These are phyloP conservation scores for Mechanitis messenoides DNA, from an alignment of 2,888 invertebrate species.

Conservation along the genomic window DNA sequence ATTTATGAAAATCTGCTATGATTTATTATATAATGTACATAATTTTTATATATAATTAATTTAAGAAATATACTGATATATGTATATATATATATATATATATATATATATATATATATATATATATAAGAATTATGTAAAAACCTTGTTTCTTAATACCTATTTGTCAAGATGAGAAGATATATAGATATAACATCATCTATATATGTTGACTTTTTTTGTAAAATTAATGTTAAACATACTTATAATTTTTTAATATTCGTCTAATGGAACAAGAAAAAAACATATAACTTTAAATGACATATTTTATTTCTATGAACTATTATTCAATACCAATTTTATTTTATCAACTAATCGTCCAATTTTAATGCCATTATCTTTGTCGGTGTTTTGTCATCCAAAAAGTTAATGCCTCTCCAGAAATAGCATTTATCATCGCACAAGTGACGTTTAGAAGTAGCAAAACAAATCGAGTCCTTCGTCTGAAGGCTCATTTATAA, in stretches of 20 bases:
- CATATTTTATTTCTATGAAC: not conserved
- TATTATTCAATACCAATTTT: slow-evolving; percentile 22
- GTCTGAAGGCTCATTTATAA: slow-evolving; percentile 62
- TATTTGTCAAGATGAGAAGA: too few species aligned
- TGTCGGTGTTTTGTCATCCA: slow-evolving; percentile 57
- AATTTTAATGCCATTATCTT: slow-evolving; percentile 40
- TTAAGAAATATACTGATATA: too few species aligned
- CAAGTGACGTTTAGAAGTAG: slow-evolving; percentile 75
- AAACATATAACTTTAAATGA: not conserved
- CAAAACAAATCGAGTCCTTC: slow-evolving; percentile 72
- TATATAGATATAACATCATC: too few species aligned
- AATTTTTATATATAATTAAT: too few species aligned
- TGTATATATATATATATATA: not conserved
- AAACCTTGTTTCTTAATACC: not conserved
- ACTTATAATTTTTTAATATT: too few species aligned
- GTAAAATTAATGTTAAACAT: too few species aligned
- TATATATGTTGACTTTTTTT: too few species aligned
- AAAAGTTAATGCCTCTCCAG: slow-evolving; percentile 62
- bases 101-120: not conserved
- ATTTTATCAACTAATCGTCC: slow-evolving; percentile 19
- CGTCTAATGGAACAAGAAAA: too few species aligned
- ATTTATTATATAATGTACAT: not conserved
- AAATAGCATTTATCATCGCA: slow-evolving; percentile 70
- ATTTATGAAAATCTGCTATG: slow-evolving; percentile 7
- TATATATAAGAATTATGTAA: not conserved